Percentiles rank a stretch among this genome's conserved stretches.
phyloP scores from a whole-genome alignment of 1,140 invertebrate genomes.

The Drosophila eugracilis region DNA sequence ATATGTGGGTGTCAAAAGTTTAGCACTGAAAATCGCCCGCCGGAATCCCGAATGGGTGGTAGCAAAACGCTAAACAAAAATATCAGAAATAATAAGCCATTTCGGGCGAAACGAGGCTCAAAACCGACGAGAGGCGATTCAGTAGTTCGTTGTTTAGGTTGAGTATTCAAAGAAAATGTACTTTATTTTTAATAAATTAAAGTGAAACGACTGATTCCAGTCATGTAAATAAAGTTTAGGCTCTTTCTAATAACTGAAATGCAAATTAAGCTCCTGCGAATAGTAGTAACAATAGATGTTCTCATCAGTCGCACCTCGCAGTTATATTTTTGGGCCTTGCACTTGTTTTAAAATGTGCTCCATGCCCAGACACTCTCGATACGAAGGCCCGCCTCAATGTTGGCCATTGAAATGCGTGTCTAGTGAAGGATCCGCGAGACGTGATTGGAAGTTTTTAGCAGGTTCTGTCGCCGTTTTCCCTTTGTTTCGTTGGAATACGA shows the following conservation, averaged over 20 bases:
- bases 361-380: background rate
- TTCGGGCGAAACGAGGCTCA: constrained; percentile 1
- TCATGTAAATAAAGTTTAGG: too few species aligned
- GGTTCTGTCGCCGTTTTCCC: constrained; percentile 16
- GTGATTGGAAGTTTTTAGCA: constrained; percentile 76
- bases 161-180: too few species aligned
- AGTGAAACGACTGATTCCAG: too few species aligned
- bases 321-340: constrained; percentile 3
- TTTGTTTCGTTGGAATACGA: constrained; percentile 17
- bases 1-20: constrained; percentile 53
- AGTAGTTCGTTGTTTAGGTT: too few species aligned
- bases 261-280: too few species aligned
- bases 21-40: constrained; percentile 34
- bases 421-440: constrained; percentile 79
- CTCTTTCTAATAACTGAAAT: too few species aligned
- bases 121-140: background rate
- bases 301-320: background rate
- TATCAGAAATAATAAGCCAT: constrained; percentile 32
- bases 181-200: too few species aligned
- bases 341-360: constrained; percentile 11
- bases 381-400: constrained; percentile 29
- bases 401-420: constrained; percentile 79
- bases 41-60: constrained; percentile 2
- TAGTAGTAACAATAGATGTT: too few species aligned
- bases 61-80: constrained; percentile 44